These are phyloP conservation scores for Panorpa germanica DNA, from an alignment of 2,888 invertebrate species.

Conservation along the genomic window DNA sequence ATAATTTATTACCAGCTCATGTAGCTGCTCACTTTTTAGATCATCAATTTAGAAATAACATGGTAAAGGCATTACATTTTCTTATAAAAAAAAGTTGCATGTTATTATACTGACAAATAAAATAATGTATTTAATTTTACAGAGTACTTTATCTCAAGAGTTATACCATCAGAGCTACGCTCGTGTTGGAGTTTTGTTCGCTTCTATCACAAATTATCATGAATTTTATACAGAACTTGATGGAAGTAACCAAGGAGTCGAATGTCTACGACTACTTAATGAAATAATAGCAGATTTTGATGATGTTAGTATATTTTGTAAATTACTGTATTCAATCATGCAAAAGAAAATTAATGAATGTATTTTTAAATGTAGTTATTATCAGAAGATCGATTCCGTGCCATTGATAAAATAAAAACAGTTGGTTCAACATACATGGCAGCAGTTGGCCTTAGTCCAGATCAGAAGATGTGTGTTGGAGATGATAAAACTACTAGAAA, in stretches of 20 bases:
- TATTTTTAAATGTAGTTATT: conserved; percentile 34
- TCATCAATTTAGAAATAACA: conserved; percentile 72
- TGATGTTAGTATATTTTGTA: conserved; percentile 37
- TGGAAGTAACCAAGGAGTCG: conserved; percentile 81
- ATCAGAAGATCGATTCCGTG: conserved; percentile 66
- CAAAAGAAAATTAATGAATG: conserved; percentile 1
- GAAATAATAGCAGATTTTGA: conserved; percentile 91
- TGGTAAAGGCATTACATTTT: conserved; percentile 33
- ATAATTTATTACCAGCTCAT: conserved; percentile 78
- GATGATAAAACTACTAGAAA: conserved; percentile 41
- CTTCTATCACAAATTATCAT: conserved; percentile 84
- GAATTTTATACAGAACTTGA: conserved; percentile 88
- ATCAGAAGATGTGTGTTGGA: conserved; percentile 24
- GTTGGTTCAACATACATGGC: conserved; percentile 90
- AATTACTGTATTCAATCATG: conserved; percentile 12
- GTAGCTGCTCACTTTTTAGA: conserved; percentile 85
- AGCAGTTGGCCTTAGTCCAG: conserved; percentile 73
- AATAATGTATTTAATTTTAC: conserved; percentile 19
- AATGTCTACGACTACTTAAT: conserved; percentile 71
- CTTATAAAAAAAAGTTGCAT: too few relatives aligned
- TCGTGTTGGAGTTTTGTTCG: conserved; percentile 80
- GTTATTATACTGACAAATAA: too few relatives aligned
- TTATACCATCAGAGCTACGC: conserved; percentile 86
- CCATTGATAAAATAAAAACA: conserved; percentile 86
- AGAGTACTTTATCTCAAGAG: conserved; percentile 52